Percentiles rank a stretch among this genome's conserved stretches.
Evolutionary conservation across 2,113 vertebrate species (phyloP).

Genomic region (Strigops habroptila): DNA sequence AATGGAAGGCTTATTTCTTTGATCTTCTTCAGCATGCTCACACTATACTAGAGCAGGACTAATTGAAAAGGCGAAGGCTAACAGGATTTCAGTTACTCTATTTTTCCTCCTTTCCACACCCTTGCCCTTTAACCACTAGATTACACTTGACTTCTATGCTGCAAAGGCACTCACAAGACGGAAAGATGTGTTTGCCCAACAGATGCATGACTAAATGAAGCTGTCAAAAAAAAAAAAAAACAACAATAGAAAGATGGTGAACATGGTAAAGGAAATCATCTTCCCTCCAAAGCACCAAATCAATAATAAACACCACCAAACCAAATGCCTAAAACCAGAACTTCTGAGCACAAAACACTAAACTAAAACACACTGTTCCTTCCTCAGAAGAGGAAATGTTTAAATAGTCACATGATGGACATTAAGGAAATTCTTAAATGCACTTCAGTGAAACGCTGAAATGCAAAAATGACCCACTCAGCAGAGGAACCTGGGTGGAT

Average conservation of each 20-base stretch:
- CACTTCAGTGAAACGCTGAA: not conserved
- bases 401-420: not conserved
- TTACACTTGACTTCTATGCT: not conserved
- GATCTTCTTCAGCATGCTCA: not conserved
- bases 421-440: not conserved
- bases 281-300: not conserved
- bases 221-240: not conserved
- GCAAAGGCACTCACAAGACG: not conserved
- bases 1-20: not conserved
- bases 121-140: not conserved
- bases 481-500: not conserved
- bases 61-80: not conserved
- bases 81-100: not conserved
- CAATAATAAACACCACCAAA: not conserved
- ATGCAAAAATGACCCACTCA: not conserved
- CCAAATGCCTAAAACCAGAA: not conserved
- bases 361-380: not conserved
- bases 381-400: not conserved
- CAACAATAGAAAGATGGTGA: not conserved
- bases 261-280: not conserved
- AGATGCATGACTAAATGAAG: not conserved
- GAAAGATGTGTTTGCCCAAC: not conserved
- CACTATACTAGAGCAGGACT: accelerated
- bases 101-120: not conserved
- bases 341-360: not conserved